Percentiles rank a stretch among this genome's conserved stretches.
Conservation (phyloP, 2,113 vertebrate genomes). For the Calyptommatus sinebrachiatus region DNA sequence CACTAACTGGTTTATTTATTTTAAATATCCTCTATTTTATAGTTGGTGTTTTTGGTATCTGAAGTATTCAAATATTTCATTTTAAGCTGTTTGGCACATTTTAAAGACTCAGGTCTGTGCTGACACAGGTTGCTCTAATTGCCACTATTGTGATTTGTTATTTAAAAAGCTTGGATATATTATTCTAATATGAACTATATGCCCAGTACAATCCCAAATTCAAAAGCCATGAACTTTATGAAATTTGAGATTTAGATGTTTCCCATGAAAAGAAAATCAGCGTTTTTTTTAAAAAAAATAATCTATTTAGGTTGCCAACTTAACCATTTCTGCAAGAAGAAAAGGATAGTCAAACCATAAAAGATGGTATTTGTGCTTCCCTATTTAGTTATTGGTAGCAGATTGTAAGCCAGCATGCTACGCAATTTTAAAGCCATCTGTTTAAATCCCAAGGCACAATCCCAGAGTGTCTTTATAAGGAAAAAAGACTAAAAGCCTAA, state of each 20-base stretch:
- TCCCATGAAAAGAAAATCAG: neutral
- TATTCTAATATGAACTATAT: neutral
- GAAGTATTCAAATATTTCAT: neutral
- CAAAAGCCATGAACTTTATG: neutral
- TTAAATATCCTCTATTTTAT: neutral
- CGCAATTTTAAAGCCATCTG: neutral
- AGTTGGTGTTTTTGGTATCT: neutral
- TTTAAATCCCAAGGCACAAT: rapidly evolving
- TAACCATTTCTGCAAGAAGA: neutral
- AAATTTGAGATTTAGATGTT: neutral
- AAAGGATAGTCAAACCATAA: too few relatives aligned
- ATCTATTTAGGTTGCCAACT: neutral
- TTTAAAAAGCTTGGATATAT: neutral
- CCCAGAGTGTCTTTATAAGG: neutral
- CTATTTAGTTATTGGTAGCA: neutral
- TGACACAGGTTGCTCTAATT: neutral
- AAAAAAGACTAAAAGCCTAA: neutral
- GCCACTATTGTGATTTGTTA: neutral
- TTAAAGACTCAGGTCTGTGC: neutral
- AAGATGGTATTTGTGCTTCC: neutral
- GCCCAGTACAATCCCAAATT: neutral
- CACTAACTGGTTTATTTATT: too few relatives aligned
- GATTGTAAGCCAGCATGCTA: neutral
- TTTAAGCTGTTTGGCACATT: neutral
- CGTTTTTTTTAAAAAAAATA: neutral